phyloP scores from a whole-genome alignment of 2,888 invertebrate genomes.

The Lycophotia porphyrea region DNA sequence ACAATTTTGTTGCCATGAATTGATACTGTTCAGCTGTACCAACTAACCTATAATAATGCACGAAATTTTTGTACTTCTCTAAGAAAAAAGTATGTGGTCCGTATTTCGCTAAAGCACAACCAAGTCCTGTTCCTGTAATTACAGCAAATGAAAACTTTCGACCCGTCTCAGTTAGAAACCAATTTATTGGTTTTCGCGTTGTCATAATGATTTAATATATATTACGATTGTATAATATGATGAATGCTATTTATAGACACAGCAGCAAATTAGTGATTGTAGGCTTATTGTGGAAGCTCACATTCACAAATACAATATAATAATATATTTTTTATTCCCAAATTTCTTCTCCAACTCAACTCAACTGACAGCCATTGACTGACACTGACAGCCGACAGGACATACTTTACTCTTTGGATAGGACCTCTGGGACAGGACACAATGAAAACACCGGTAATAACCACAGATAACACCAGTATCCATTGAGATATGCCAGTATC shows the following conservation, averaged over 20 bases:
- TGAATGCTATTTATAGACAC: background rate
- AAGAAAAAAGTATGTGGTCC: slow-evolving; percentile 91
- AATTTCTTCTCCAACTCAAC: background rate
- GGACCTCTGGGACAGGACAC: too few relatives aligned
- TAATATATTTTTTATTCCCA: background rate
- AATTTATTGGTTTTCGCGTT: slow-evolving; percentile 79
- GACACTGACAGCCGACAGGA: too few relatives aligned
- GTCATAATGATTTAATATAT: slow-evolving; percentile 71
- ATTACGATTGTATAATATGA: background rate
- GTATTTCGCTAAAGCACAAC: slow-evolving; percentile 88
- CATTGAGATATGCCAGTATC: too few relatives aligned
- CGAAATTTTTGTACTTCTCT: slow-evolving; percentile 90
- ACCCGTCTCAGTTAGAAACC: slow-evolving; percentile 90
- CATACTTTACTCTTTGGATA: too few relatives aligned
- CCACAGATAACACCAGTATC: too few relatives aligned
- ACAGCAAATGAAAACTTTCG: slow-evolving; percentile 87
- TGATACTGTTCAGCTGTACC: background rate
- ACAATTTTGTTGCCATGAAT: background rate
- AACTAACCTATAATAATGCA: slow-evolving; percentile 91
- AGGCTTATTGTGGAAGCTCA: background rate
- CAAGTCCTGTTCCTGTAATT: slow-evolving; percentile 84
- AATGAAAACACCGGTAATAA: too few relatives aligned
- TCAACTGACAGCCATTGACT: background rate
- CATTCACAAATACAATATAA: background rate
- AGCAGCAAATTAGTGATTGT: background rate